A percentile compares a stretch with the other conserved stretches of the same genome.
phyloP scores from a whole-genome alignment of 1,140 invertebrate species.

The Lasioglossum albipes region DNA sequence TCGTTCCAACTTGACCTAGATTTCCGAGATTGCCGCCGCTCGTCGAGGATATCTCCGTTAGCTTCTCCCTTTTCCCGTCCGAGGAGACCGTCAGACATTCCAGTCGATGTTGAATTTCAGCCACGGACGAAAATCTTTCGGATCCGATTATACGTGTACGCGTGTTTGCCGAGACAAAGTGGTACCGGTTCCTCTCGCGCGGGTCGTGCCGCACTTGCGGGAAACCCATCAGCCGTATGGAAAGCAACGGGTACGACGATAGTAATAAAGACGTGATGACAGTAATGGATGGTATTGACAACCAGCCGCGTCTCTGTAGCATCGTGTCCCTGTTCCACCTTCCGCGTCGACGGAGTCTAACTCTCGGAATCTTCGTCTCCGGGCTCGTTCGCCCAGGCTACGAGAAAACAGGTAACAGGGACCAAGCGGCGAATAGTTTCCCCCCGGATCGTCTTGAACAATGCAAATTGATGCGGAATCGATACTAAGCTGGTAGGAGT shows the following conservation, averaged over 20 bases:
- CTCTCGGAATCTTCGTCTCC: conserved; percentile 28
- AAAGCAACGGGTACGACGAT: conserved; percentile 33
- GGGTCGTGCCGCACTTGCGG: conserved; percentile 4
- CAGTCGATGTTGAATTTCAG: conserved; percentile 38
- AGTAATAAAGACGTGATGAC: conserved; percentile 59
- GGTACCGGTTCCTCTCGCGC: background rate
- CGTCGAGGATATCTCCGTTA: conserved; percentile 14
- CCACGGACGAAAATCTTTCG: conserved; percentile 44
- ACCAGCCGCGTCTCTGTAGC: conserved; percentile 1
- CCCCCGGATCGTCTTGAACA: conserved; percentile 60
- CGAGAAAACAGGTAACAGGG: conserved; percentile 50
- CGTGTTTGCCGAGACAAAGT: conserved; percentile 25
- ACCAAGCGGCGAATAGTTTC: conserved; percentile 65
- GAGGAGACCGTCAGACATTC: conserved; percentile 30
- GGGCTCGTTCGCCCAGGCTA: background rate
- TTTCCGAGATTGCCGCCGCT: conserved; percentile 12
- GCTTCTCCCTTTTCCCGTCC: background rate
- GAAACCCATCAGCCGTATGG: conserved; percentile 30
- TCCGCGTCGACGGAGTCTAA: conserved; percentile 1
- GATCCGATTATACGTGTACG: conserved; percentile 29
- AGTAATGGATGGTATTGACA: conserved; percentile 64
- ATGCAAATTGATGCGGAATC: conserved; percentile 73
- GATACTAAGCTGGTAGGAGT: conserved; percentile 67
- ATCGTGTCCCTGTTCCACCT: background rate
- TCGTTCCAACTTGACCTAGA: conserved; percentile 13